A percentile compares a stretch with the other conserved stretches of the same genome.
Conservation (phyloP, 2,113 vertebrate species). For the Hystrix brachyura region DNA sequence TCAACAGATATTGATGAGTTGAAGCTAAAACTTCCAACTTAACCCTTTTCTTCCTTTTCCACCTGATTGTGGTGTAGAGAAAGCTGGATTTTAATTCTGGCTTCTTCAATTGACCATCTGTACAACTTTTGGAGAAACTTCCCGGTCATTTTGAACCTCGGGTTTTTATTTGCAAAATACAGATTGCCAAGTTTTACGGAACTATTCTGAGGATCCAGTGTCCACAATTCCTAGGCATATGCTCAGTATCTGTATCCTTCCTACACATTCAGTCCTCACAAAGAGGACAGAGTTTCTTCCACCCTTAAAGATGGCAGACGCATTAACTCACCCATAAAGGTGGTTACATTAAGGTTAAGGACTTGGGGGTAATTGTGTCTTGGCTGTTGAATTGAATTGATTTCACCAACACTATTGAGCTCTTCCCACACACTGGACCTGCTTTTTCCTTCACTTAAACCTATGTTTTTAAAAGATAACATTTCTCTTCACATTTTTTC, state of each 20-base stretch:
- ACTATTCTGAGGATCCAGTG: not conserved
- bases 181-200: not conserved
- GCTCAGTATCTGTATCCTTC: not conserved
- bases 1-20: not conserved
- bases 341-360: not conserved
- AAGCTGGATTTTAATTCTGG: not conserved
- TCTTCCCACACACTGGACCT: not conserved
- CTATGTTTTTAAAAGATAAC: not conserved
- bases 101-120: not conserved
- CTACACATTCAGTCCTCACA: not conserved
- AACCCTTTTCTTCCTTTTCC: not conserved
- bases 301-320: not conserved
- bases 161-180: slow-evolving; percentile 10
- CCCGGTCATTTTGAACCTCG: not conserved
- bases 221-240: not conserved
- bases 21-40: not conserved
- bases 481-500: not conserved
- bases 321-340: not conserved
- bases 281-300: not conserved
- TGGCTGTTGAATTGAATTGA: not conserved
- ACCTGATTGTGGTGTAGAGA: slow-evolving; percentile 14
- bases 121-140: not conserved
- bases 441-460: not conserved
- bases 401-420: not conserved
- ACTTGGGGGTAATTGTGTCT: not conserved